Conservation (phyloP, 2,797 vertebrate species). For the Melanogrammus aeglefinus region DNA sequence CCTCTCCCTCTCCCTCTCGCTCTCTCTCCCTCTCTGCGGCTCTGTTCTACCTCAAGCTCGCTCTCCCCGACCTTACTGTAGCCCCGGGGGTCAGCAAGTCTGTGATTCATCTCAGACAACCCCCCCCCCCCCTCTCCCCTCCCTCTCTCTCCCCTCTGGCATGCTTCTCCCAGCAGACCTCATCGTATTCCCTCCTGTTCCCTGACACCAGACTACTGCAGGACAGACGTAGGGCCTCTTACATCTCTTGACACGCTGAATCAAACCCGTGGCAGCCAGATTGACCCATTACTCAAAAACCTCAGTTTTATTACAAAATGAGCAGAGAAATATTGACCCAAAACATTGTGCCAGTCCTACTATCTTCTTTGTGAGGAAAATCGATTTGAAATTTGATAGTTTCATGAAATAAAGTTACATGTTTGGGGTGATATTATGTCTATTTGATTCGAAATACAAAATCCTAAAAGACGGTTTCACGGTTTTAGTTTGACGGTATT, state of each 20-base stretch:
- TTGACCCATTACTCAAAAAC: not conserved
- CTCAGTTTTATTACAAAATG: not conserved
- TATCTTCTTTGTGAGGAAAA: not conserved
- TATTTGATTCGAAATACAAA: not conserved
- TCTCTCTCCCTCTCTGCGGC: no score
- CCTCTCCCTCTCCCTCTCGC: not conserved
- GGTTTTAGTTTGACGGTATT: no score
- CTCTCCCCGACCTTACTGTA: slow-evolving; percentile 3
- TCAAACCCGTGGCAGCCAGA: not conserved
- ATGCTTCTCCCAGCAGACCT: no score
- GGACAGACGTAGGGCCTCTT: not conserved
- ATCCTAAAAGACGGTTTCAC: not conserved
- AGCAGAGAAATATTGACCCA: not conserved
- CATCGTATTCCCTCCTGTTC: not conserved
- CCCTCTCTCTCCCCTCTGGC: not conserved
- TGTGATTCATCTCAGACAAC: not conserved
- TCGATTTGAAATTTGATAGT: not conserved
- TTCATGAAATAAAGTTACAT: not conserved
- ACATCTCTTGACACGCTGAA: not conserved
- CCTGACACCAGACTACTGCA: not conserved
- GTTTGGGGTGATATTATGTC: not conserved
- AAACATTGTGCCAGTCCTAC: not conserved
- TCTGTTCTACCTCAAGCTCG: not conserved
- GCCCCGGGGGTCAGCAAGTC: not conserved
- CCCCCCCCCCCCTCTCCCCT: not conserved